Conservation (phyloP, 2,888 invertebrate species). For the Chirona hameri region DNA sequence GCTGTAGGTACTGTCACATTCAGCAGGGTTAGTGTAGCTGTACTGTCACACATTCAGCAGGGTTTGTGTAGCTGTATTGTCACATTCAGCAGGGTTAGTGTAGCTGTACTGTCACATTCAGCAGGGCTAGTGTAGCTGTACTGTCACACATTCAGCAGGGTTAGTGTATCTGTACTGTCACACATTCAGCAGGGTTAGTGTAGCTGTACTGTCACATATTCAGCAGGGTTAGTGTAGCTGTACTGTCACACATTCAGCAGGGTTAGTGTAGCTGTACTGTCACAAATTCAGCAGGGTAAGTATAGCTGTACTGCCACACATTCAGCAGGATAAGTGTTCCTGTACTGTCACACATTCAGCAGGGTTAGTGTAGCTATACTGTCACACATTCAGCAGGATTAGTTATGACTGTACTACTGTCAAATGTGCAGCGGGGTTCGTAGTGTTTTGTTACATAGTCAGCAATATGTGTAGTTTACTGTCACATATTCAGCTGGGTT, state of each 20-base stretch:
- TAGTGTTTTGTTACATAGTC: neutral
- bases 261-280: neutral
- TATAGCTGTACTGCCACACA: neutral
- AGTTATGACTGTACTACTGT: constrained; percentile 24
- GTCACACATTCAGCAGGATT: constrained; percentile 90
- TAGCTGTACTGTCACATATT: constrained; percentile 95
- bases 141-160: neutral
- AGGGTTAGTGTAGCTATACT: constrained; percentile 56
- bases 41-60: constrained; percentile 91
- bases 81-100: neutral
- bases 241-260: neutral
- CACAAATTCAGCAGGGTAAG: neutral
- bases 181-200: neutral
- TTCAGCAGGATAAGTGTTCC: neutral
- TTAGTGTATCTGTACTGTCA: neutral
- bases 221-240: constrained; percentile 66
- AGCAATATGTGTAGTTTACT: neutral
- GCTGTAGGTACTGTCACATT: neutral
- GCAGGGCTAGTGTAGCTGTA: neutral
- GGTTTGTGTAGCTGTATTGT: constrained; percentile 51
- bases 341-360: neutral
- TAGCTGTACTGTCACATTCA: neutral
- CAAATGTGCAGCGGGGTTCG: neutral
- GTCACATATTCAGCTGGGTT: neutral
- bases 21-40: neutral